These are phyloP conservation scores for Pseudochaenichthys georgianus DNA, from an alignment of 2,797 vertebrate genomes.

Conservation along the genomic window DNA sequence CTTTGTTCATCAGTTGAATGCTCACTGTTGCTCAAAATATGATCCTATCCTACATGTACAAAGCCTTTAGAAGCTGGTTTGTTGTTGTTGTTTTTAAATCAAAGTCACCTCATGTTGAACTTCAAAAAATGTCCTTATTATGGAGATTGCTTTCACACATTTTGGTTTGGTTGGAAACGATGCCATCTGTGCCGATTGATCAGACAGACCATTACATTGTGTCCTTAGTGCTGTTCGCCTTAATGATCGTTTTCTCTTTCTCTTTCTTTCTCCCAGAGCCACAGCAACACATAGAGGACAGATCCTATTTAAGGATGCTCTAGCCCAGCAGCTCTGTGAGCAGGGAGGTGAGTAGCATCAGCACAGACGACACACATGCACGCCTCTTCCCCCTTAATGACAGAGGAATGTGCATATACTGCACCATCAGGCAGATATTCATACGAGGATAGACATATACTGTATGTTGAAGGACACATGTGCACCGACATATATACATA, in stretches of 20 bases:
- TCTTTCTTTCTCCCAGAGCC: slow-evolving; percentile 84
- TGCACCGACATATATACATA: slow-evolving; percentile 25
- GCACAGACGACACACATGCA: neutral
- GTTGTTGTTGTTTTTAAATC: slow-evolving; percentile 15
- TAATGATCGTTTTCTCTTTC: slow-evolving; percentile 51
- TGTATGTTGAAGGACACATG: slow-evolving; percentile 33
- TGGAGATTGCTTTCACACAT: slow-evolving; percentile 20
- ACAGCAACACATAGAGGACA: slow-evolving; percentile 97
- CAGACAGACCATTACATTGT: slow-evolving; percentile 48
- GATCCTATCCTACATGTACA: neutral
- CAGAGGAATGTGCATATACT: slow-evolving; percentile 16
- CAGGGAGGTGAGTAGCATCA: slow-evolving; percentile 92
- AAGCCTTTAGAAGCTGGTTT: neutral
- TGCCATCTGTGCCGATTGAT: slow-evolving; percentile 63
- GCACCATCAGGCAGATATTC: slow-evolving; percentile 24
- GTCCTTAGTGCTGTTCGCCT: slow-evolving; percentile 36
- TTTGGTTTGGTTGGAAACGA: slow-evolving; percentile 39
- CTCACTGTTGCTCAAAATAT: neutral
- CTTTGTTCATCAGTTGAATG: neutral
- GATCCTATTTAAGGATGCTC: slow-evolving; percentile 98
- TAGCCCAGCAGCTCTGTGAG: slow-evolving; percentile 98
- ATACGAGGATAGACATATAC: slow-evolving; percentile 29
- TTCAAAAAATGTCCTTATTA: slow-evolving; percentile 34
- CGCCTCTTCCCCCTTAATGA: slow-evolving; percentile 1
- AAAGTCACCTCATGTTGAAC: slow-evolving; percentile 36